A percentile compares a stretch with the other conserved stretches of the same genome.
Evolutionary conservation across 1,140 invertebrate species (phyloP).

Genomic region (Drosophila subpulchrella): DNA sequence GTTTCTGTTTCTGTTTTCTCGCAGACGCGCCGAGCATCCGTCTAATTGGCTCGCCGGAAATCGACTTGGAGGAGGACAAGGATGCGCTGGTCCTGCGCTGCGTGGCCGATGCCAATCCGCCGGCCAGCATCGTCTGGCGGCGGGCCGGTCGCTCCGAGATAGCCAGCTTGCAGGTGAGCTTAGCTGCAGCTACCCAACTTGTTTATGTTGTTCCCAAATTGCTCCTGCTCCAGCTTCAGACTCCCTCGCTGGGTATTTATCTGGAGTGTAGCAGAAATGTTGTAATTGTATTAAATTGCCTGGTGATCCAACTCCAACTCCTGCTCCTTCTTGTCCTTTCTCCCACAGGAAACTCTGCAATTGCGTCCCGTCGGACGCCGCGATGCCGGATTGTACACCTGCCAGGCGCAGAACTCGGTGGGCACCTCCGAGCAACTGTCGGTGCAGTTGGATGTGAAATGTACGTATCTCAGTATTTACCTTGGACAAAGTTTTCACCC

Average conservation of each 20-base stretch:
- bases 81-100: conserved; percentile 92
- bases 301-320: conserved; percentile 6
- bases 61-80: conserved; percentile 92
- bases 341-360: conserved; percentile 87
- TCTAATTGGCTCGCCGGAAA: conserved; percentile 89
- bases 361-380: conserved; percentile 88
- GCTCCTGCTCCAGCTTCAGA: background rate
- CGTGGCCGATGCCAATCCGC: conserved; percentile 93
- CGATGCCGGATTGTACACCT: conserved; percentile 91
- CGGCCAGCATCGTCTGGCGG: conserved; percentile 92
- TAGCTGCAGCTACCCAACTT: conserved; percentile 22
- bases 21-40: conserved; percentile 91
- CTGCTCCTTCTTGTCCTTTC: conserved; percentile 6
- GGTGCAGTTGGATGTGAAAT: conserved; percentile 94
- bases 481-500: conserved; percentile 67
- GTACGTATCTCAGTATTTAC: conserved; percentile 83
- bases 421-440: conserved; percentile 92
- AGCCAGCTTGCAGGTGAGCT: conserved; percentile 84
- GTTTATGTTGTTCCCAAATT: conserved; percentile 62
- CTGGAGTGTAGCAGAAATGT: conserved; percentile 76
- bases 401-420: conserved; percentile 92
- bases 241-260: conserved; percentile 57
- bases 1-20: conserved; percentile 69
- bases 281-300: conserved; percentile 81
- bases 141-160: conserved; percentile 86